phyloP scores from a whole-genome alignment of 2,888 invertebrate species.

The Mesorhabditis spiculigera region DNA sequence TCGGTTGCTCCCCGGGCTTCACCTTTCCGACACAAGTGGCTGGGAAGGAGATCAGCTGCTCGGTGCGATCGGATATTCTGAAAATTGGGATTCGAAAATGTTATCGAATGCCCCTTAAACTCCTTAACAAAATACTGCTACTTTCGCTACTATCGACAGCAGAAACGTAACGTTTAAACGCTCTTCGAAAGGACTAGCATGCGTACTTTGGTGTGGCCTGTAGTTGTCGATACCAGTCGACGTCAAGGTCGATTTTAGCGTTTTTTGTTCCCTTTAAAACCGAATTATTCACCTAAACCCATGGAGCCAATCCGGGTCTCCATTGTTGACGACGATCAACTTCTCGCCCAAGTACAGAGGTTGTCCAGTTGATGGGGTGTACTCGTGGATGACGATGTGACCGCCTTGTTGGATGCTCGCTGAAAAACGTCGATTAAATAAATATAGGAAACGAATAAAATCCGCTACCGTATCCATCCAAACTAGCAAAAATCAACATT shows the following conservation, averaged over 20 bases:
- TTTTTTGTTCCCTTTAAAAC: neutral
- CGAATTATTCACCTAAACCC: conserved; percentile 36
- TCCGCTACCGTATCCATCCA: neutral
- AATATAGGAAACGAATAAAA: too few relatives aligned
- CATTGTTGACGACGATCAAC: conserved; percentile 53
- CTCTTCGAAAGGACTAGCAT: neutral
- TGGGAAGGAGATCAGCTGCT: conserved; percentile 35
- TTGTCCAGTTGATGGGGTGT: conserved; percentile 33
- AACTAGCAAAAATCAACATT: neutral
- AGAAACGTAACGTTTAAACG: neutral
- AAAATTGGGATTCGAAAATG: too few relatives aligned
- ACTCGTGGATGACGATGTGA: conserved; percentile 55
- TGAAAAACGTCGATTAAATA: too few relatives aligned
- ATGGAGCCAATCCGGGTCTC: conserved; percentile 57
- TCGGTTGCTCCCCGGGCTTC: conserved; percentile 49
- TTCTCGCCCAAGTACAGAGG: conserved; percentile 48
- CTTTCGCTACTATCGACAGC: too few relatives aligned
- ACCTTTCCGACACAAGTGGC: conserved; percentile 51
- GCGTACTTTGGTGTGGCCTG: too few relatives aligned
- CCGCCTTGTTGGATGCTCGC: conserved; percentile 12
- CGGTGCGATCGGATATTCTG: conserved; percentile 12
- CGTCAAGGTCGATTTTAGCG: too few relatives aligned
- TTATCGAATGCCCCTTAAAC: too few relatives aligned
- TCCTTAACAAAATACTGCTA: too few relatives aligned
- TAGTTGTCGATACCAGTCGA: too few relatives aligned